Evolutionary conservation across 2,113 vertebrate species (phyloP), one percentile per base, ranked within the genome.

Genomic region (Sigmodon hispidus): DNA sequence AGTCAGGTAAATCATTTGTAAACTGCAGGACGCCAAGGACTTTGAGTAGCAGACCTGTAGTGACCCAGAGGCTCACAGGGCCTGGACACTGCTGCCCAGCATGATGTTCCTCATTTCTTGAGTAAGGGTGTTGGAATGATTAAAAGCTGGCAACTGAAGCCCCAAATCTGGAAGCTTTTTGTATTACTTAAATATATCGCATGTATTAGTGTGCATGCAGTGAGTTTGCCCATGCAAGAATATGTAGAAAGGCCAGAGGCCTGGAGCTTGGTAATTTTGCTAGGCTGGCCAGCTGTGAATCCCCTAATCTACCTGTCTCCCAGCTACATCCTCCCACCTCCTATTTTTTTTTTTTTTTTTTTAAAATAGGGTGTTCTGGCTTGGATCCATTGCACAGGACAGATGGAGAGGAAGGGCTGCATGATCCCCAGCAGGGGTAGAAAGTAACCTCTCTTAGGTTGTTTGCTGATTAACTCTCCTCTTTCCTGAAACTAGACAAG

Each of bases 401-500:
- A 24, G 34, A 34, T 36, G 4, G n/a, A 26, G 52, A 77, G 50
- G 77, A 72, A 79, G 57, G 22, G 16, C 50, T 22, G 16, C 50
- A 81, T 57, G 73, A 81, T 21, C 45, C 73, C 92, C 48, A 21
- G 45, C 72, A 48, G 31, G 24, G 43, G 34, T 40, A 36, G 34
- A 40, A n/a, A 86, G 36, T 73, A 79, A 80, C 63, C 55, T 72
- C 81, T 87, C 55, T 69, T 75, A 36, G 69, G 52, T 57, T 72
- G 43, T 91, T 96, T 90, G 75, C 79, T 81, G 22, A 93, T 97
- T 87, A 96, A 89, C 93, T 98, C 86, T 21, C 73, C 87, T 94
- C 73, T 95, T 73, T 59, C 75, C 95, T 94, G 90, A 94, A 95
- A 94, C 61, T 67, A 96, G 91, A 91, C 22, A 85, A 93, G 96